Conservation (phyloP, 2,797 vertebrate species). For the Astyanax mexicanus region DNA sequence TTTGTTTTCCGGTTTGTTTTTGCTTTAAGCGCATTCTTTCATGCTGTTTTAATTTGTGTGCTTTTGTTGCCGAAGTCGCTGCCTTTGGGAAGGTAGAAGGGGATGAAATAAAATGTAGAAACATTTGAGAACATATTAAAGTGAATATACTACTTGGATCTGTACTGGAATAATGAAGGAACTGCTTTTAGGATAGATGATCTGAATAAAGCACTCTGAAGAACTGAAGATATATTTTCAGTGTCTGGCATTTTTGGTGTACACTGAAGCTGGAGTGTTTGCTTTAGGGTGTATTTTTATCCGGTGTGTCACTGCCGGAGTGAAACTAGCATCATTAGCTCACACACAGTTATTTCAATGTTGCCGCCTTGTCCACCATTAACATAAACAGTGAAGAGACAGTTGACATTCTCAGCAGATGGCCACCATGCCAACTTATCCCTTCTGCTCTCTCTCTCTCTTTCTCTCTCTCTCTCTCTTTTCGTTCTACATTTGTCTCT, state of each 20-base stretch:
- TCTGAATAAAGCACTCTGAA: neutral
- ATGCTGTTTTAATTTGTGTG: slow-evolving; percentile 64
- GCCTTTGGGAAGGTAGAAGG: slow-evolving; percentile 62
- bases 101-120: slow-evolving; percentile 21
- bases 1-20: slow-evolving; percentile 65
- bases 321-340: slow-evolving; percentile 33
- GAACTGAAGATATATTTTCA: neutral
- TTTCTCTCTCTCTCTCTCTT: slow-evolving; percentile 32
- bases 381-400: slow-evolving; percentile 52
- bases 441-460: slow-evolving; percentile 21
- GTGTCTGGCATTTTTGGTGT: slow-evolving; percentile 29
- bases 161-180: neutral
- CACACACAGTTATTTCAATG: slow-evolving; percentile 36
- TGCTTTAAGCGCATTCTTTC: slow-evolving; percentile 69
- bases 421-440: slow-evolving; percentile 11
- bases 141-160: neutral
- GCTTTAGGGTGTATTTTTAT: slow-evolving; percentile 32
- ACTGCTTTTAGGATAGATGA: slow-evolving; percentile 24
- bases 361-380: slow-evolving; percentile 50
- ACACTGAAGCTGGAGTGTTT: slow-evolving; percentile 8
- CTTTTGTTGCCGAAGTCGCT: slow-evolving; percentile 69
- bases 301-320: slow-evolving; percentile 3
- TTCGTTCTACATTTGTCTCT: slow-evolving; percentile 44
- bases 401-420: slow-evolving; percentile 45
- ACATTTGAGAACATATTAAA: slow-evolving; percentile 24